Conservation (phyloP, 2,113 vertebrate genomes). For the Tamias sibiricus region DNA sequence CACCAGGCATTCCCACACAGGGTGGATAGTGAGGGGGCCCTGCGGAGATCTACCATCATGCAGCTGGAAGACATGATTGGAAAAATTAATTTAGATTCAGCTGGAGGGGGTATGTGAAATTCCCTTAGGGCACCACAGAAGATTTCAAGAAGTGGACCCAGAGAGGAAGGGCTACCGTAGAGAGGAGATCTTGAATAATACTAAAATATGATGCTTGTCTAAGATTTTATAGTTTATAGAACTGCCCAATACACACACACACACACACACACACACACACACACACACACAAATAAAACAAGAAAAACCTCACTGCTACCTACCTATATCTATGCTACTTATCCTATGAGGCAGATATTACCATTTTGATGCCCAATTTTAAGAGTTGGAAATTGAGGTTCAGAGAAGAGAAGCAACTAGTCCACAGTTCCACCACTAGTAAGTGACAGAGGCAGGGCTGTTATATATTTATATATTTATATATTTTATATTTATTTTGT, state of each 20-base stretch:
- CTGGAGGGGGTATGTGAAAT: background rate
- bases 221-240: background rate
- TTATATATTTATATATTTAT: background rate
- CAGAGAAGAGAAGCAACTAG: background rate
- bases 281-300: background rate
- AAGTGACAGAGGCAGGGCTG: background rate
- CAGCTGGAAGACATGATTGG: background rate
- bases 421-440: background rate
- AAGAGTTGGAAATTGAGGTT: slow-evolving; percentile 35
- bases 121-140: background rate
- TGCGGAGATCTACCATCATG: background rate
- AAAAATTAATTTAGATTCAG: background rate
- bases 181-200: background rate
- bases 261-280: background rate
- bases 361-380: background rate
- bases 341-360: background rate
- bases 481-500: too few species aligned
- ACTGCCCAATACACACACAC: background rate
- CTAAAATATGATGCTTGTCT: slow-evolving; percentile 1
- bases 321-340: background rate
- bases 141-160: background rate
- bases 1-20: background rate
- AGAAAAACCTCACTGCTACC: background rate
- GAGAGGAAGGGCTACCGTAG: background rate
- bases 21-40: background rate